Base-by-base conservation (phyloP, 2,888 invertebrate species). In the Drosophila falleni region DNA sequence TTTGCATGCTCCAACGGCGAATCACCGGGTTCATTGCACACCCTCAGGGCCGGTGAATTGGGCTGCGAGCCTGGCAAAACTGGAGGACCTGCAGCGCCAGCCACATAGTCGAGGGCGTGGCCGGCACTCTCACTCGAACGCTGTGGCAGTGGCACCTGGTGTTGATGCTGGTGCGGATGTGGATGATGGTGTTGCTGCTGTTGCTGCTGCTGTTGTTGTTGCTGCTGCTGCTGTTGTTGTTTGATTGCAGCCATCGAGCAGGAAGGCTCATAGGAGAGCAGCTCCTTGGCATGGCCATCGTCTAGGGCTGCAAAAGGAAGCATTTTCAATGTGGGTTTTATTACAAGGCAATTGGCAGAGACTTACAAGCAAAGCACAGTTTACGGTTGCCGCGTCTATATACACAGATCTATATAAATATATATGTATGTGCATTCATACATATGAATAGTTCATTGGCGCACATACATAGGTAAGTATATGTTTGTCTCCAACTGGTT, bases 341-440 rank as follows among this genome's bases (percentile, higher is more conserved):
- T 90, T 91, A 91, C 87, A 88, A 80, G 71, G 75, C 76, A 83
- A 89, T 80, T 80, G 74, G 80, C 80, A 81, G 71, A 85, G 83
- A 91, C 91, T 91, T 91, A 91, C 91, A 88, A 91, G 91, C 90
- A 85, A 89, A 80, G 81, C 84, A 89, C 84, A n/a, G 84, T 77
- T 81, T 82, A 78, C 75, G 69, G 81, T 80, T 85, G 78, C 89
- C 80, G 83, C 89, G 87, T 86, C 87, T 85, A 87, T 75, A 68
- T 74, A 80, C 80, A 88, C 80, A 78, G 60, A 74, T 74, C 74
- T 68, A 74, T 65, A 42, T 19, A 19, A 15, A 31, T 31, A 62
- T 73, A 55, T 71, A 54, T 53, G 58, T 65, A 61, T 65, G 19
- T 65, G 42, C 50, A 73, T 16, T 58, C 68, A 76, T 64, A 81